Evolutionary conservation across 2,113 vertebrate genomes (phyloP).

Genomic region (Zingel zingel): DNA sequence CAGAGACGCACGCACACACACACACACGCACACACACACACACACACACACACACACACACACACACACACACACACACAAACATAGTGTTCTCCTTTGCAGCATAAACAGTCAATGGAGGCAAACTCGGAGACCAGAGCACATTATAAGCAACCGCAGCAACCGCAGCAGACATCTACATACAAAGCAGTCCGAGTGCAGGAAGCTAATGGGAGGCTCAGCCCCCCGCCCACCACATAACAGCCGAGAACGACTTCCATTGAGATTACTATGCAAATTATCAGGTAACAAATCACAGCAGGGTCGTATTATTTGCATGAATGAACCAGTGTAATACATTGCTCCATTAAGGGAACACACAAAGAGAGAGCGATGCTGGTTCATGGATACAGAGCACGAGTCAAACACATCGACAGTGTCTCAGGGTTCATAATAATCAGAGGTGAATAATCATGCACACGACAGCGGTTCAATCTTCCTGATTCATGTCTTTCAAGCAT

Average conservation of each 20-base stretch:
- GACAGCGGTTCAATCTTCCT: not conserved
- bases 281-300: slow-evolving; percentile 20
- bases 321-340: slow-evolving; percentile 38
- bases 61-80: not conserved
- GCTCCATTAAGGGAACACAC: slow-evolving; percentile 50
- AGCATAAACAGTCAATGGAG: slow-evolving; percentile 2
- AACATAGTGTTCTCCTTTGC: too few relatives aligned
- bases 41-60: not conserved
- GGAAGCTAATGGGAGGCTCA: slow-evolving; percentile 33
- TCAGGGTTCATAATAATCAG: slow-evolving; percentile 11
- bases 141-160: slow-evolving; percentile 5
- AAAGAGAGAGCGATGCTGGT: not conserved
- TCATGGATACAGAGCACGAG: slow-evolving; percentile 17
- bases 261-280: slow-evolving; percentile 62
- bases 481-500: slow-evolving; percentile 21
- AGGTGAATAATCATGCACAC: slow-evolving; percentile 29
- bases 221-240: slow-evolving; percentile 15
- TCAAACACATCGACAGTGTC: slow-evolving; percentile 15
- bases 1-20: not conserved
- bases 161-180: slow-evolving; percentile 3
- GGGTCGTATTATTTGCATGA: slow-evolving; percentile 45
- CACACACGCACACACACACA: not conserved
- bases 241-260: slow-evolving; percentile 27
- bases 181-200: slow-evolving; percentile 12
- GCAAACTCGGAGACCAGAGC: not conserved